A percentile compares a stretch with the other conserved stretches of the same genome.
These are phyloP conservation scores for Peromyscus leucopus DNA, from an alignment of 2,113 vertebrate species.

Conservation along the genomic window DNA sequence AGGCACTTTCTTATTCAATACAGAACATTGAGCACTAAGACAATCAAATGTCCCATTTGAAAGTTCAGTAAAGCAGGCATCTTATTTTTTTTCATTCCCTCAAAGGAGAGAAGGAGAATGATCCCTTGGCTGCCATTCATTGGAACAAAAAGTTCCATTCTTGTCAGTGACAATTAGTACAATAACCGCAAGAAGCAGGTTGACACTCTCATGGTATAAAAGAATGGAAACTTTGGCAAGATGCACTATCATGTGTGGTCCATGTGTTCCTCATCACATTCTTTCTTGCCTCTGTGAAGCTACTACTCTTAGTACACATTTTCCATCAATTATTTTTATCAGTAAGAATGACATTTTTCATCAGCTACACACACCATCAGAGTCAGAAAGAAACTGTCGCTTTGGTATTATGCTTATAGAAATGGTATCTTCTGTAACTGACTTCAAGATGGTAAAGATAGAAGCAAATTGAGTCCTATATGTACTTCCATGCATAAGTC, in stretches of 20 bases:
- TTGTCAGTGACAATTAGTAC: slow-evolving; percentile 32
- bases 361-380: not conserved
- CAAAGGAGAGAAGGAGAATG: not conserved
- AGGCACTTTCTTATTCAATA: not conserved
- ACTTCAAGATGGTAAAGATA: not conserved
- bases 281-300: not conserved
- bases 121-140: not conserved
- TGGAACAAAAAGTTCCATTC: slow-evolving; percentile 10
- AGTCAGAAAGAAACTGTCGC: not conserved
- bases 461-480: slow-evolving; percentile 40
- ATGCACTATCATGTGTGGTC: not conserved
- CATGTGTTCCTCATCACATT: not conserved
- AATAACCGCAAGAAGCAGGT: not conserved
- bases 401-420: not conserved
- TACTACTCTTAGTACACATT: not conserved
- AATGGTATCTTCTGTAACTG: slow-evolving; percentile 26
- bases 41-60: slow-evolving; percentile 33
- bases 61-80: slow-evolving; percentile 22
- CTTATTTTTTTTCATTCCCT: slow-evolving; percentile 24
- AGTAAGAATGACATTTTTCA: slow-evolving; percentile 17
- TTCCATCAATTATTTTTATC: slow-evolving; percentile 42
- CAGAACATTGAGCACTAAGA: not conserved
- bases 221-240: slow-evolving; percentile 13
- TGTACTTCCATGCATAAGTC: not conserved
- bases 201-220: not conserved